phyloP scores from a whole-genome alignment of 2,113 vertebrate genomes.

The Pelodiscus sinensis region DNA sequence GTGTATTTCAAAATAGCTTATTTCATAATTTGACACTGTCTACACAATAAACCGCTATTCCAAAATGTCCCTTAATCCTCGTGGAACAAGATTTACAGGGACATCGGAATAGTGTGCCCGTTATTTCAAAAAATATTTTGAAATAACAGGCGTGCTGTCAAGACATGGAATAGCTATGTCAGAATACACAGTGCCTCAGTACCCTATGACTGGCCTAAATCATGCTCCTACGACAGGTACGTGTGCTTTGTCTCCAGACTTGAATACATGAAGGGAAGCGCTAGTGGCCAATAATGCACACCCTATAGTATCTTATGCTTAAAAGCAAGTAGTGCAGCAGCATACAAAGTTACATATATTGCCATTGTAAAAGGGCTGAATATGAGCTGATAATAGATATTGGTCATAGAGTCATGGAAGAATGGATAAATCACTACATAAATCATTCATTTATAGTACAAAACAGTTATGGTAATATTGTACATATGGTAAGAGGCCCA shows the following conservation, averaged over 20 bases:
- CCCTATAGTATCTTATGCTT: background rate
- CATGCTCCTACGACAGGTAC: background rate
- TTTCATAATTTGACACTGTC: too few species aligned
- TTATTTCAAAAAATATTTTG: too few species aligned
- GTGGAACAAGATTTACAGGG: too few species aligned
- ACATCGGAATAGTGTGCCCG: too few species aligned
- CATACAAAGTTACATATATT: constrained; percentile 32
- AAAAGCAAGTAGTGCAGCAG: constrained; percentile 26
- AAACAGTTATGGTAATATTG: constrained; percentile 22
- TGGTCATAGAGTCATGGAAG: constrained; percentile 26
- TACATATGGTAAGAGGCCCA: background rate
- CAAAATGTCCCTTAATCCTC: too few species aligned
- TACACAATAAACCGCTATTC: too few species aligned
- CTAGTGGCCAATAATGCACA: background rate
- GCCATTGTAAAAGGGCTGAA: constrained; percentile 34
- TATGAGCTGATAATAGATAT: constrained; percentile 17
- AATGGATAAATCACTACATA: constrained; percentile 44
- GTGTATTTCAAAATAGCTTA: too few species aligned
- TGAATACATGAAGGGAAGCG: background rate
- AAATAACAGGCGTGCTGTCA: too few species aligned
- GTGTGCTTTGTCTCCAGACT: background rate
- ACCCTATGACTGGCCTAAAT: background rate
- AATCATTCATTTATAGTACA: constrained; percentile 37
- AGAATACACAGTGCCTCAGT: too few species aligned
- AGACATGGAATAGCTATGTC: too few species aligned